These are phyloP conservation scores for Panthera tigris DNA, from an alignment of 2,113 vertebrate species.

Conservation along the genomic window DNA sequence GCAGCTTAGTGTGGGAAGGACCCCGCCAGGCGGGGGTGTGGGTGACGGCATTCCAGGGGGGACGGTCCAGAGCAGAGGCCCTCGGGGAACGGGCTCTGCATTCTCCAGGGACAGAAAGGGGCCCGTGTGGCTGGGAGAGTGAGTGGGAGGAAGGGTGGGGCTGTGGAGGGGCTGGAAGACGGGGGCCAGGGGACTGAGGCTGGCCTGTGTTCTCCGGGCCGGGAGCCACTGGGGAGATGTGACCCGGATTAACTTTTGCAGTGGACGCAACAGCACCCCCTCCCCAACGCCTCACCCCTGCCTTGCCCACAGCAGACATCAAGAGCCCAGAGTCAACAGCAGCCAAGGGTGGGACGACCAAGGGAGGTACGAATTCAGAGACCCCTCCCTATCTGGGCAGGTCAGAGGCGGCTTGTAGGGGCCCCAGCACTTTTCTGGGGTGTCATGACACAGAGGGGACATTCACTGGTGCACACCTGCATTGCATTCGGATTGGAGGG, in stretches of 20 bases:
- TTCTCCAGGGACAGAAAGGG: neutral
- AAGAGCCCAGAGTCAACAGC: accelerated
- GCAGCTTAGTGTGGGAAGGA: neutral
- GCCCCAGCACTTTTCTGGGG: neutral
- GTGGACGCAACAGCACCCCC: accelerated
- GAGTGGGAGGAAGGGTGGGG: neutral
- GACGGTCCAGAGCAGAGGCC: neutral
- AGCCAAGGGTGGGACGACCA: neutral
- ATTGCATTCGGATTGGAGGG: accelerated
- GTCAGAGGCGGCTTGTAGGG: neutral
- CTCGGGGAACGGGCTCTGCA: accelerated
- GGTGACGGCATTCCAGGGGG: neutral
- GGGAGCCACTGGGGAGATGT: neutral
- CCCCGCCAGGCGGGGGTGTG: neutral
- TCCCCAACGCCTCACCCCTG: accelerated
- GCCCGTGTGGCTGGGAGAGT: neutral
- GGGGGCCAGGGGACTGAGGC: neutral
- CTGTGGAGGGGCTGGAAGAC: too few relatives aligned
- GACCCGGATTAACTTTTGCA: neutral
- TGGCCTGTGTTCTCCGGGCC: neutral
- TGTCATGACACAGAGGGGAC: neutral
- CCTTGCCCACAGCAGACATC: neutral
- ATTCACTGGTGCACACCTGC: accelerated
- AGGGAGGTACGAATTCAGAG: neutral
- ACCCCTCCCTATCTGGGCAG: neutral